These are phyloP conservation scores for Drosophila macrothrix DNA, from an alignment of 2,888 invertebrate genomes.

Conservation along the genomic window DNA sequence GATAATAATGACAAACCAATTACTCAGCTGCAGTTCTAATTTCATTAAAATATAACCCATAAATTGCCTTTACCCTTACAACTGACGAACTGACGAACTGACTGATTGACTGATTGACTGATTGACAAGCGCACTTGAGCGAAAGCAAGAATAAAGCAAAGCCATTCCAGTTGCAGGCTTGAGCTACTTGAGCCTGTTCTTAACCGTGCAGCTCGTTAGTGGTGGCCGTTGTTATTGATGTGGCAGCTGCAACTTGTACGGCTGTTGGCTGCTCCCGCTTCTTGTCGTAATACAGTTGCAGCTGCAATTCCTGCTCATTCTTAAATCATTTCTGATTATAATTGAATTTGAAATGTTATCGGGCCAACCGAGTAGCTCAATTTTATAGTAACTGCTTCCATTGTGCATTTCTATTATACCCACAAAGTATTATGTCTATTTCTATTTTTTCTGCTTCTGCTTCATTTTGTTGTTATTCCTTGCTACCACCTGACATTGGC, in stretches of 20 bases:
- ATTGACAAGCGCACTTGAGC: background rate
- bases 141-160: background rate
- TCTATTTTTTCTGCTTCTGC: no score
- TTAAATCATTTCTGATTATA: constrained; percentile 67
- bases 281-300: constrained; percentile 14
- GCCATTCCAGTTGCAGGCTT: background rate
- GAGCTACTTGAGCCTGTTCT: constrained; percentile 17
- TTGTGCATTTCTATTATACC: background rate
- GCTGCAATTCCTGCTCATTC: constrained; percentile 41
- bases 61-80: background rate
- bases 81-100: background rate
- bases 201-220: constrained; percentile 14
- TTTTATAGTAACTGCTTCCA: background rate
- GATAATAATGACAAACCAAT: constrained; percentile 31
- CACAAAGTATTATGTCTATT: background rate
- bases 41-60: constrained; percentile 29
- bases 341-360: constrained; percentile 34
- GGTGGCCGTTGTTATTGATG: constrained; percentile 11
- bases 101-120: no score
- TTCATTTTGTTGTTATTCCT: no score
- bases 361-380: constrained; percentile 5
- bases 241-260: background rate
- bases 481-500: constrained; percentile 13
- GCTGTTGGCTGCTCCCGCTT: background rate
- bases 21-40: constrained; percentile 31